A percentile compares a stretch with the other conserved stretches of the same genome.
These are phyloP conservation scores for Cancer borealis DNA, from an alignment of 2,888 invertebrate genomes.

Conservation along the genomic window DNA sequence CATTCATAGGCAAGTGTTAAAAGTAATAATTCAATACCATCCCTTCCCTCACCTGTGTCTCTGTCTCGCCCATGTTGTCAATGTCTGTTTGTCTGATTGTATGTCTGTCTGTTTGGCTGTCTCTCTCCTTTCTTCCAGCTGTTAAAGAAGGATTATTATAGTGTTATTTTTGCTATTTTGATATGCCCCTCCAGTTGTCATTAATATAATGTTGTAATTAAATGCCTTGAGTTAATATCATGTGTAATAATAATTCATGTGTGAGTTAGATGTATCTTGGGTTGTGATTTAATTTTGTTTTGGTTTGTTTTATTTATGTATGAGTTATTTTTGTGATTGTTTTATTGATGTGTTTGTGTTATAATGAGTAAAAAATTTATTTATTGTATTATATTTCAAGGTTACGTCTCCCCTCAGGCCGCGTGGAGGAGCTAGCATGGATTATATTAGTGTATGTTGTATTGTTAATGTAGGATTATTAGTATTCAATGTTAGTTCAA, in stretches of 20 bases:
- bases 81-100: background rate
- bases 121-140: background rate
- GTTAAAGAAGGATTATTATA: background rate
- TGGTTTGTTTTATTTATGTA: background rate
- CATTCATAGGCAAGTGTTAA: background rate
- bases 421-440: too few relatives aligned
- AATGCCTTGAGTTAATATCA: too few relatives aligned
- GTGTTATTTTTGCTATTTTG: too few relatives aligned
- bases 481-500: background rate
- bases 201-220: too few relatives aligned
- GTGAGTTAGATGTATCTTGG: too few relatives aligned
- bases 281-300: background rate
- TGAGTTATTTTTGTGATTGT: background rate
- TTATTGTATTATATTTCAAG: background rate
- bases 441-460: background rate
- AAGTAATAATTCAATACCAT: background rate
- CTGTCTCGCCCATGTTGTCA: constrained; percentile 73
- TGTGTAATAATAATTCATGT: too few relatives aligned
- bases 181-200: too few relatives aligned
- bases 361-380: background rate
- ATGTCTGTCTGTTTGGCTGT: background rate
- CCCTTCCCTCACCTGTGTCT: constrained; percentile 58
- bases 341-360: too few relatives aligned
- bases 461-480: background rate
- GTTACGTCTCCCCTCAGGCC: background rate